Conservation (phyloP, 2,113 vertebrate species). For the Hystrix brachyura region DNA sequence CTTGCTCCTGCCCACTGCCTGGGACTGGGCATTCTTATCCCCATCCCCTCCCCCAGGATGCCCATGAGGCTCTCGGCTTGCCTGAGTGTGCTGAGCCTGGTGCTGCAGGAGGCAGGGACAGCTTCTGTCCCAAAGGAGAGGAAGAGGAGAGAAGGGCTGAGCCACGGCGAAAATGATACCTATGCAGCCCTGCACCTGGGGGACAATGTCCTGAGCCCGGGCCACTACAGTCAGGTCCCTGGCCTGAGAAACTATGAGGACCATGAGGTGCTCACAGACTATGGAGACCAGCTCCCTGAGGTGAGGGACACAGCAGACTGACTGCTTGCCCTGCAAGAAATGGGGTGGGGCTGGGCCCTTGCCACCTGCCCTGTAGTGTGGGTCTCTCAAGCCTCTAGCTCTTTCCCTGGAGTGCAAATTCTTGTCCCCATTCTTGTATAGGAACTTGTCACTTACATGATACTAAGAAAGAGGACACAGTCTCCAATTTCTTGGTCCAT, state of each 20-base stretch:
- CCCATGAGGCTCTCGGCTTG: conserved; percentile 75
- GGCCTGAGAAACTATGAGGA: conserved; percentile 88
- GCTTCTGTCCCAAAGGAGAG: conserved; percentile 63
- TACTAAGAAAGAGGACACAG: neutral
- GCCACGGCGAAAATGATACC: neutral
- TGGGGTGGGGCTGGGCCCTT: neutral
- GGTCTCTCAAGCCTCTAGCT: neutral
- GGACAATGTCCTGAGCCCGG: conserved; percentile 81
- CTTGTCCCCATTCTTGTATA: neutral
- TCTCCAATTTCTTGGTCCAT: neutral
- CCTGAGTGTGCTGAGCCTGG: conserved; percentile 76
- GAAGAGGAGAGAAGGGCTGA: conserved; percentile 45
- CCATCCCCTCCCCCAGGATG: neutral
- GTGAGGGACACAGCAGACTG: conserved; percentile 47
- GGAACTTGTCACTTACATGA: neutral
- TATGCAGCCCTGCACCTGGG: conserved; percentile 67
- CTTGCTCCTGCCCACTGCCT: neutral
- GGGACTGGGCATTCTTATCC: neutral
- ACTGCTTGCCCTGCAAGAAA: neutral
- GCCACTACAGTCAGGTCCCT: conserved; percentile 84
- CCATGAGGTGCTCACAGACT: conserved; percentile 87
- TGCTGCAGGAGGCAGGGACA: conserved; percentile 49
- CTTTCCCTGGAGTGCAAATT: neutral
- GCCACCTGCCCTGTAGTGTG: neutral
- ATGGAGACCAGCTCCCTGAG: conserved; percentile 86